Evolutionary conservation across 2,888 invertebrate species (phyloP).

Genomic region (Athalia circularis): DNA sequence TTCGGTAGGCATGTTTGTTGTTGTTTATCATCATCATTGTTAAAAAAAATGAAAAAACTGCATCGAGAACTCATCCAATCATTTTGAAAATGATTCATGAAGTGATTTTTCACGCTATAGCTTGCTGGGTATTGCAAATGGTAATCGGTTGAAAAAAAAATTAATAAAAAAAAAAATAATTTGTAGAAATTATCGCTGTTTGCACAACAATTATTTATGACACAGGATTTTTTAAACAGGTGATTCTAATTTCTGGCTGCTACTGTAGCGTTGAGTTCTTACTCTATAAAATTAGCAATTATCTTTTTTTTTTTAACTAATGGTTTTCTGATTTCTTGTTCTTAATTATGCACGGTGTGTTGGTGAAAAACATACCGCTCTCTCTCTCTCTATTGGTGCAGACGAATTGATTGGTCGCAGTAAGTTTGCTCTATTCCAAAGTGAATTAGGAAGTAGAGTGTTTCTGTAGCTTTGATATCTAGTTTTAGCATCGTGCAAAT

Average conservation of each 20-base stretch:
- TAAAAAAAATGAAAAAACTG: background rate
- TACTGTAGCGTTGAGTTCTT: slow-evolving; percentile 27
- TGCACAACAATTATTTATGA: slow-evolving; percentile 1
- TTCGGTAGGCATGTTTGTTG: slow-evolving; percentile 17
- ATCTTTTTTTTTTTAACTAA: slow-evolving; percentile 49
- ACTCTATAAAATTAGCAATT: slow-evolving; percentile 39
- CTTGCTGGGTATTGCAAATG: background rate
- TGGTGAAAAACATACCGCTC: slow-evolving; percentile 52
- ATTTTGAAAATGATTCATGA: background rate
- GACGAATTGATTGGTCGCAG: slow-evolving; percentile 73
- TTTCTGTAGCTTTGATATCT: background rate
- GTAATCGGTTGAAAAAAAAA: background rate
- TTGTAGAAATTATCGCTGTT: background rate
- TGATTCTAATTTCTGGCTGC: background rate
- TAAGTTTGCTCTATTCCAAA: slow-evolving; percentile 63
- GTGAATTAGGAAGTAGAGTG: slow-evolving; percentile 25
- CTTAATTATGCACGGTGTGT: slow-evolving; percentile 56
- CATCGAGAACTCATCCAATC: background rate
- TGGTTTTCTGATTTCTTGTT: slow-evolving; percentile 52
- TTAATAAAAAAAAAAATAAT: background rate
- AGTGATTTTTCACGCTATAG: background rate
- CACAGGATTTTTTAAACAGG: background rate
- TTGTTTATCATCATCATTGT: background rate
- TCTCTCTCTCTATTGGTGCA: slow-evolving; percentile 54
- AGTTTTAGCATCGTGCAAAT: slow-evolving; percentile 21